A percentile compares a stretch with the other conserved stretches of the same genome.
These are phyloP conservation scores for Psittacula derbiana DNA, from an alignment of 2,797 vertebrate genomes.

Conservation along the genomic window DNA sequence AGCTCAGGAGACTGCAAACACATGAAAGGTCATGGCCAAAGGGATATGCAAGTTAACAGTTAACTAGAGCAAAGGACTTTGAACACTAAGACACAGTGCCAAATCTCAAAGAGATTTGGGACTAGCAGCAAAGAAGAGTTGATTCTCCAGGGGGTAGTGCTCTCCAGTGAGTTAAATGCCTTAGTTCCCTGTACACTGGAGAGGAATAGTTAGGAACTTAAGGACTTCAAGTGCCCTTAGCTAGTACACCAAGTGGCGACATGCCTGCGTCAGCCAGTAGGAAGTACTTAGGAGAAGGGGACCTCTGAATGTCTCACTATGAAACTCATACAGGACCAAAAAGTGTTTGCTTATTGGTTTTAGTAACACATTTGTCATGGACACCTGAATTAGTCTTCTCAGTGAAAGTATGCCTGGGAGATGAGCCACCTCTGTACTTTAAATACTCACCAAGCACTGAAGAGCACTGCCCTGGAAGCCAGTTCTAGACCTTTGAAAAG, in stretches of 20 bases:
- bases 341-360: not conserved
- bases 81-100: not conserved
- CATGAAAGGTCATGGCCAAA: not conserved
- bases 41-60: constrained; percentile 6
- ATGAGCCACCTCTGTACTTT: not conserved
- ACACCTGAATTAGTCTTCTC: not conserved
- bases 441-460: not conserved
- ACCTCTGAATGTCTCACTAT: not conserved
- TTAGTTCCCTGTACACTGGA: not conserved
- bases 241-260: not conserved
- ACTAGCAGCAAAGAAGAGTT: not conserved
- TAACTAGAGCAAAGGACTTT: constrained; percentile 34
- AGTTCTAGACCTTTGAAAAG: not conserved
- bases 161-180: not conserved
- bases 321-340: not conserved
- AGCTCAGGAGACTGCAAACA: not conserved
- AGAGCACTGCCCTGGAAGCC: not conserved
- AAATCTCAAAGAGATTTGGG: not conserved
- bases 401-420: not conserved
- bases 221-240: not conserved
- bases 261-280: not conserved
- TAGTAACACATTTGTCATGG: not conserved
- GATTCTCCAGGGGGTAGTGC: not conserved
- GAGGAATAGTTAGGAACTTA: not conserved
- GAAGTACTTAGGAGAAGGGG: not conserved